Percentiles rank a stretch among this genome's conserved stretches.
Conservation (phyloP, 2,797 vertebrate species). For the Gastrophryne carolinensis region DNA sequence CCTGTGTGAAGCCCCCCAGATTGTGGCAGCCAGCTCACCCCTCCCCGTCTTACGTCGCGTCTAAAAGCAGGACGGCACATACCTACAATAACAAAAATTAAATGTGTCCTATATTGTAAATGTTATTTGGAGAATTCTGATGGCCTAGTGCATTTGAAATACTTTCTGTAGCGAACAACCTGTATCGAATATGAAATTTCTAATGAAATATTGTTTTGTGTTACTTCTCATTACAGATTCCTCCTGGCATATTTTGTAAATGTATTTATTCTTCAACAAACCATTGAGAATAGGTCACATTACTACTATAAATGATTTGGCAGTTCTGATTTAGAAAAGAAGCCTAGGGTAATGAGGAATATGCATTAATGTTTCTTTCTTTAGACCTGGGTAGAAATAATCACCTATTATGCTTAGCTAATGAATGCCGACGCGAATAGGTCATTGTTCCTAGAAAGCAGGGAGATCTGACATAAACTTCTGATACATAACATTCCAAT, state of each 20-base stretch:
- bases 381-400: not conserved
- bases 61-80: too few species aligned
- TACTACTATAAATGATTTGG: not conserved
- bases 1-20: too few species aligned
- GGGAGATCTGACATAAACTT: not conserved
- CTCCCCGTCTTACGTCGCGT: too few species aligned
- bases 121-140: not conserved
- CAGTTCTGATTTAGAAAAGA: not conserved
- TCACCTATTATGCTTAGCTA: not conserved
- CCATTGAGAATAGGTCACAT: not conserved
- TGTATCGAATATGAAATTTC: not conserved
- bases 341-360: not conserved
- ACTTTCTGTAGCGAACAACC: not conserved
- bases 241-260: not conserved
- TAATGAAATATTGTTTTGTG: not conserved
- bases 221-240: not conserved
- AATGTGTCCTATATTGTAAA: too few species aligned
- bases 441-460: constrained; percentile 18
- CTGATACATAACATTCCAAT: constrained; percentile 13
- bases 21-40: too few species aligned
- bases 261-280: not conserved
- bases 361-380: not conserved
- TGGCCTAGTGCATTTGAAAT: not conserved
- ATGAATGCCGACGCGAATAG: not conserved
- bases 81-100: too few species aligned